Conservation (phyloP, 2,888 invertebrate genomes). For the Dicyrtoma fusca region DNA sequence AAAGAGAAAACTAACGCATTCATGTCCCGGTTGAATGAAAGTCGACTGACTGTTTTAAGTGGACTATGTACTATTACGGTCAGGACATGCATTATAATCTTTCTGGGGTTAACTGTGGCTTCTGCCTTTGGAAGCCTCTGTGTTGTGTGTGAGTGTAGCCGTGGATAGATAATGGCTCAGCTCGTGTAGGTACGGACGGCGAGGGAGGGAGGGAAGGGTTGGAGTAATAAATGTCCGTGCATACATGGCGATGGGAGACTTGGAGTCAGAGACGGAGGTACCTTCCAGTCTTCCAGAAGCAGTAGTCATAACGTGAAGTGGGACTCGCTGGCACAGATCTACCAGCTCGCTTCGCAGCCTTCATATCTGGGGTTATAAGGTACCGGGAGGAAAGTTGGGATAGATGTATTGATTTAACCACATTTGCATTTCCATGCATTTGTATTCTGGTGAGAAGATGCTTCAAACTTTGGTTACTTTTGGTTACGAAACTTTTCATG, state of each 20-base stretch:
- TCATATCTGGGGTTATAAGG: not conserved
- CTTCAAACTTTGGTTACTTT: slow-evolving; percentile 31
- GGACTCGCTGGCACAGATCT: not conserved
- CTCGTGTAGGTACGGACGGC: no score
- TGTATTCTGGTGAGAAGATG: slow-evolving; percentile 33
- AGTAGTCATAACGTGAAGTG: no score
- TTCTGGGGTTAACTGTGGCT: no score
- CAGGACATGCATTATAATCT: no score
- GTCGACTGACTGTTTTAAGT: no score
- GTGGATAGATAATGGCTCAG: no score
- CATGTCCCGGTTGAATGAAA: not conserved
- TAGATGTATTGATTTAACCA: slow-evolving; percentile 29
- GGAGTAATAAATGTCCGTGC: not conserved
- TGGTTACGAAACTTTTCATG: slow-evolving; percentile 24
- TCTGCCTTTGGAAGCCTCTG: not conserved
- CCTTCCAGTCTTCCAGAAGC: no score
- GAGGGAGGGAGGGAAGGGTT: no score
- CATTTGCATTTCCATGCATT: slow-evolving; percentile 32
- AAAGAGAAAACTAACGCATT: not conserved
- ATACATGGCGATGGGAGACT: no score
- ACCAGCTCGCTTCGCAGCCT: not conserved
- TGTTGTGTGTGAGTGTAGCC: not conserved
- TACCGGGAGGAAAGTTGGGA: not conserved
- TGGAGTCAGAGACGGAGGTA: no score
- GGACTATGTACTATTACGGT: no score